A percentile compares a stretch with the other conserved stretches of the same genome.
These are phyloP conservation scores for Carcina quercana DNA, from an alignment of 2,888 invertebrate species.

Conservation along the genomic window DNA sequence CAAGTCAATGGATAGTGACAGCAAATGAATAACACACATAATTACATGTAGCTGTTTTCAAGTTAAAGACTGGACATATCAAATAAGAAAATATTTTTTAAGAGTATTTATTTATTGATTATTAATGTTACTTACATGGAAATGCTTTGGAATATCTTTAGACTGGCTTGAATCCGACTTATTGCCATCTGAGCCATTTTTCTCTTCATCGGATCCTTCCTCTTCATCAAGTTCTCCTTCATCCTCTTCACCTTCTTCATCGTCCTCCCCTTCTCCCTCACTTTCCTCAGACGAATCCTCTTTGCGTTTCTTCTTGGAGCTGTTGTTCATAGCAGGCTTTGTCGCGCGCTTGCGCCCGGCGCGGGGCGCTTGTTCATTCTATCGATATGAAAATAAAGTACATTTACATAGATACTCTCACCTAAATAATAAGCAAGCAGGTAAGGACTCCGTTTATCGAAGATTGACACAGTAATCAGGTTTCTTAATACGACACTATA, in stretches of 20 bases:
- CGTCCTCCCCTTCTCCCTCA: conserved; percentile 55
- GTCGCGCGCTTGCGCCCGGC: conserved; percentile 50
- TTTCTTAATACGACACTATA: too few relatives aligned
- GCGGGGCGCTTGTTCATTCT: conserved; percentile 53
- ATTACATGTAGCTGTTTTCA: too few relatives aligned
- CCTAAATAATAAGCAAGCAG: too few relatives aligned
- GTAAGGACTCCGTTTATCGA: too few relatives aligned
- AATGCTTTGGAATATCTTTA: conserved; percentile 72
- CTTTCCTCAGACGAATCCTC: conserved; percentile 62
- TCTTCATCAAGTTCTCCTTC: conserved; percentile 65
- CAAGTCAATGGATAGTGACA: too few relatives aligned
- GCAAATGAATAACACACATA: too few relatives aligned
- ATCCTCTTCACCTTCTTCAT: conserved; percentile 57
- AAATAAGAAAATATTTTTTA: too few relatives aligned
- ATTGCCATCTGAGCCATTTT: conserved; percentile 69
- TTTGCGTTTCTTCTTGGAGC: conserved; percentile 66
- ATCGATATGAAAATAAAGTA: too few relatives aligned
- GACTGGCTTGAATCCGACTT: conserved; percentile 71
- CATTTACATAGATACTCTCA: too few relatives aligned
- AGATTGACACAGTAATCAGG: too few relatives aligned
- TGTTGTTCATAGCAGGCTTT: conserved; percentile 47
- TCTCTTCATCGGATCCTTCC: conserved; percentile 69
- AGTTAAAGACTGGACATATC: too few relatives aligned
- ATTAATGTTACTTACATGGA: conserved; percentile 50
- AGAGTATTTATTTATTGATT: neutral